Evolutionary conservation across 2,888 invertebrate genomes (phyloP), one percentile per base, ranked within the genome.

Genomic region (Pachymerium ferrugineum): DNA sequence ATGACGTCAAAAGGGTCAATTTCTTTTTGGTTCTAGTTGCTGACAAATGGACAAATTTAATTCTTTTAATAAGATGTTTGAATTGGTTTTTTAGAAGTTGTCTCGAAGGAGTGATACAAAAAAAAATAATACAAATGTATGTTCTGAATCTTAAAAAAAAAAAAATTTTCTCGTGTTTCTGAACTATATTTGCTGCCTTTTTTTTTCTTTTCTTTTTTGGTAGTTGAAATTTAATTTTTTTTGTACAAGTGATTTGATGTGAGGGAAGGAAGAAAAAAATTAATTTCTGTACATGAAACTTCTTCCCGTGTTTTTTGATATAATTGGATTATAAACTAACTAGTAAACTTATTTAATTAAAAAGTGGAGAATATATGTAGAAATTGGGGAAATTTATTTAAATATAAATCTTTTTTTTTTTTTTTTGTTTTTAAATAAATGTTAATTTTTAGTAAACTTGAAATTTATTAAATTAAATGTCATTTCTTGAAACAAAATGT

Each of bases 1-100:
- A n/a, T n/a, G 28, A n/a, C 29, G 72, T 72, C 72, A 72, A 38
- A 38, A 38, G 38, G 38, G 38, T 38, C 38, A 29, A 69, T 29
- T 69, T 69, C 30, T 2, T 38, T 38, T n/a, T 38, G 8, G 8
- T 38, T 38, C n/a, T 38, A n/a, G 38, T 38, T 38, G 3, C 8
- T 12, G 38, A 38, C 38, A n/a, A 38, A n/a, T 38, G 38, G 12
- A 38, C 35, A 54, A 62, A 62, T n/a, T 38, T 38, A n/a, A n/a
- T n/a, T 38, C 14, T n/a, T 38, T 12, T 38, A 38, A 38, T 38
- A n/a, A n/a, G 38, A 38, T 12, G 38, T 38, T n/a, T n/a, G n/a
- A n/a, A n/a, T n/a, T n/a, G n/a, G n/a, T n/a, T n/a, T n/a, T n/a
- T n/a, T n/a, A n/a, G n/a, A n/a, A n/a, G n/a, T n/a, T n/a, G n/a